Evolutionary conservation across 2,888 invertebrate genomes (phyloP), one percentile per base, ranked within the genome.

Genomic region (Gandaritis pyraliata): DNA sequence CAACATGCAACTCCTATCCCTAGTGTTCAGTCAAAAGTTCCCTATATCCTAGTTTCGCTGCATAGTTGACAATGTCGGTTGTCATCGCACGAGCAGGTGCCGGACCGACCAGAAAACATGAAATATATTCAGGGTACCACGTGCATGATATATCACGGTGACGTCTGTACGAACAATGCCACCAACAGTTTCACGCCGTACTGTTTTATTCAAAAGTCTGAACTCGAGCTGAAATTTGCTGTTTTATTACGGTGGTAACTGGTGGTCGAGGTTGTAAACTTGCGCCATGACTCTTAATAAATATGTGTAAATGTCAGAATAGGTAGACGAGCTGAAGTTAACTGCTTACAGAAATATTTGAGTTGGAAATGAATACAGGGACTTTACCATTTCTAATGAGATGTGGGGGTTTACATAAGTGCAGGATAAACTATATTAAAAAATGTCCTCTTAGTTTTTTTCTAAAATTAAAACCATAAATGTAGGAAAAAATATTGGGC

Each of bases 141-240:
- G 70, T 81, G 80, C 80, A 84, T 85, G 83, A 87, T 85, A 85
- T 85, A 85, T 85, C 76, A 81, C 77, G 71, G 76, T 77, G 79
- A 78, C 81, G 74, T 75, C 76, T 72, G 65, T 71, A 70, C 76
- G 72, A 80, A 80, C 80, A 78, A 77, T 77, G 72, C 72, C 53
- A 61, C 68, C 65, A 64, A 68, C 68, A 68, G 72, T 72, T 73
- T 70, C 41, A 53, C 46, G 54, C 55, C 54, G 43, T 60, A 50
- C 54, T 68, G 63, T 71, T 71, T 69, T 69, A 71, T 75, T 68
- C 64, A 68, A 72, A 75, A 69, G 69, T 72, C 74, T 68, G 60
- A 58, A 58, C 49, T 58, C 29, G 45, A 61, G 50, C 56, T 48
- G 56, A 65, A 41, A 71, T 71, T 76, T 71, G 62, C 55, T 66